A percentile compares a stretch with the other conserved stretches of the same genome.
Conservation (phyloP, 2,113 vertebrate genomes). For the Probosciger aterrimus region DNA sequence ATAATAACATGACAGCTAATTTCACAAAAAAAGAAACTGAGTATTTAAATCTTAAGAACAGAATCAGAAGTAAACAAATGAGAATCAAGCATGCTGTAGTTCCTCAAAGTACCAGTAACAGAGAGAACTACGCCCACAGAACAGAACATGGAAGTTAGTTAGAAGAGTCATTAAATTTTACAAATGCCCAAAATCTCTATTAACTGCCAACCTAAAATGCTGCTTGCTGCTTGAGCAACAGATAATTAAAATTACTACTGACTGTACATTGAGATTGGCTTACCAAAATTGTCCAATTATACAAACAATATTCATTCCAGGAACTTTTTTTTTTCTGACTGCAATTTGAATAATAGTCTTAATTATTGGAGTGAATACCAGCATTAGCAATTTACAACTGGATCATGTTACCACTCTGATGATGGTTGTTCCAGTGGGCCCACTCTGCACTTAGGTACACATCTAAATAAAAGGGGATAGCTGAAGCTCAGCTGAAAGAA, state of each 20-base stretch:
- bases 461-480: neutral
- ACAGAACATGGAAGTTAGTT: neutral
- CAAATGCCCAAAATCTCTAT: neutral
- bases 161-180: neutral
- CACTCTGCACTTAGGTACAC: neutral
- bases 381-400: constrained; percentile 3
- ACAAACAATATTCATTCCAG: neutral
- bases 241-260: neutral
- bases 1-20: neutral
- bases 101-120: neutral
- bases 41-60: neutral
- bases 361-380: neutral
- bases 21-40: neutral
- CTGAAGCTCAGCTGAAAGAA: neutral
- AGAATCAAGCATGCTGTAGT: neutral
- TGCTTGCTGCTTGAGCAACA: neutral
- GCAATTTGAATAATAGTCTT: neutral
- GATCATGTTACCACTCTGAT: neutral
- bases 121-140: neutral
- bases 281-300: neutral
- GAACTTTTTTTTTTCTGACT: neutral
- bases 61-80: neutral
- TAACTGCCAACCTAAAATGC: neutral
- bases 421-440: neutral
- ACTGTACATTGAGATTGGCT: neutral